phyloP scores from a whole-genome alignment of 30 jellyfish, hydroid and myxozoan species.

The Hydra vulgaris region DNA sequence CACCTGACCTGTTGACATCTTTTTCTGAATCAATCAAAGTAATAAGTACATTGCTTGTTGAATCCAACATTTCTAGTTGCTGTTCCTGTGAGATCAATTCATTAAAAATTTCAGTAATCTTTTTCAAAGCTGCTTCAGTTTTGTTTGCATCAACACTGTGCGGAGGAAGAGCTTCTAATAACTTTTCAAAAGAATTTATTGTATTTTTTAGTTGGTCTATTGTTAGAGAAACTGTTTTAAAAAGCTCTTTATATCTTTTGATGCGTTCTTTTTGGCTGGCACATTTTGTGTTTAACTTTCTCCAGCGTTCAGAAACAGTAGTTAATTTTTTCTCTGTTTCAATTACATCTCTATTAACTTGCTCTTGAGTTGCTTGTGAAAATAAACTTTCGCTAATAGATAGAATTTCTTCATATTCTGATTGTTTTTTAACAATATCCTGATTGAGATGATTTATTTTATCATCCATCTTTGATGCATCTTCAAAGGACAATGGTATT shows the following conservation, averaged over 20 bases:
- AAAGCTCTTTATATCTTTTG: conserved; percentile 12
- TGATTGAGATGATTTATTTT: conserved; percentile 23
- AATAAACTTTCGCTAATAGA: conserved; percentile 30
- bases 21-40: conserved; percentile 22
- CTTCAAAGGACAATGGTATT: conserved; percentile 40
- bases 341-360: conserved; percentile 35
- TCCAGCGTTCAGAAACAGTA: conserved; percentile 46
- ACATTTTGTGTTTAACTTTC: conserved; percentile 19
- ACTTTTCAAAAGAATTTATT: conserved; percentile 43
- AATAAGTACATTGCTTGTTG: conserved; percentile 36
- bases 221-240: conserved; percentile 25
- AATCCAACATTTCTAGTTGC: conserved; percentile 29
- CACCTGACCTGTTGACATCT: conserved; percentile 55
- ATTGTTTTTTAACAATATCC: conserved; percentile 42
- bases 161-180: conserved; percentile 36
- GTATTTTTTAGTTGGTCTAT: conserved; percentile 26
- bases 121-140: conserved; percentile 38
- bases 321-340: conserved; percentile 45
- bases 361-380: conserved; percentile 38
- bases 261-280: conserved; percentile 16
- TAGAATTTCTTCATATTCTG: conserved; percentile 30
- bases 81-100: conserved; percentile 42
- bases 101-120: conserved; percentile 49
- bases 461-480: conserved; percentile 17
- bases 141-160: conserved; percentile 54